Evolutionary conservation across 2,797 vertebrate species (phyloP), one percentile per base, ranked within the genome.

Genomic region (Helicolenus hilgendorfi): DNA sequence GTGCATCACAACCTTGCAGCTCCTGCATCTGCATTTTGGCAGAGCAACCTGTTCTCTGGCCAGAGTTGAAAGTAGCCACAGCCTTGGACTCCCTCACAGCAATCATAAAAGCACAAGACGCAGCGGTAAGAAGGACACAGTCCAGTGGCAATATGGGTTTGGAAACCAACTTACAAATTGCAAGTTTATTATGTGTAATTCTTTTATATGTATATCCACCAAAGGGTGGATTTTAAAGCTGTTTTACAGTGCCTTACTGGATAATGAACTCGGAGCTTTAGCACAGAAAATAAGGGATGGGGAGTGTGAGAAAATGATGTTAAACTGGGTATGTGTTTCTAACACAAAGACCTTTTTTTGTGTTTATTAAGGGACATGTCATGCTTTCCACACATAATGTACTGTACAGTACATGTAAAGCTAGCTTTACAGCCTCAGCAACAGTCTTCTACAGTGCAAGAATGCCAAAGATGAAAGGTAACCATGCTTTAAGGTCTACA

Each of bases 11-110:
- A 60, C 18, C 36, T 80, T 22, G 78, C 64, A 41, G 64, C 71
- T 88, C 62, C 74, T 79, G 81, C 79, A 85, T 69, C 65, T 11
- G 7, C 31, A 15, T 84, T 79, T 83, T 94, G 92, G 91, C 92
- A 91, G 81, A 72, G 7, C 4, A 0, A 41, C 63, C 63, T 71
- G 56, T 83, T 65, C 76, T 72, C 87, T 94, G 93, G 93, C 88
- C 59, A 4, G 62, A 88, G 84, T 85, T 89, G 49, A 95, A 94
- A 94, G 93, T 64, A 60, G 80, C 91, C 84, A 73, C 85, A 91
- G 65, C 88, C 93, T 96, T 93, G 93, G 86, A 90, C 59, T 86
- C 64, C 26, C 38, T 82, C 77, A 82, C 79, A 67, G 70, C 70
- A 87, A 86, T 91, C 84, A 83, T 91, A 92, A 85, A 49, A 95